Conservation (phyloP, 2,888 invertebrate species). For the Pycnomerus fuliginosus region DNA sequence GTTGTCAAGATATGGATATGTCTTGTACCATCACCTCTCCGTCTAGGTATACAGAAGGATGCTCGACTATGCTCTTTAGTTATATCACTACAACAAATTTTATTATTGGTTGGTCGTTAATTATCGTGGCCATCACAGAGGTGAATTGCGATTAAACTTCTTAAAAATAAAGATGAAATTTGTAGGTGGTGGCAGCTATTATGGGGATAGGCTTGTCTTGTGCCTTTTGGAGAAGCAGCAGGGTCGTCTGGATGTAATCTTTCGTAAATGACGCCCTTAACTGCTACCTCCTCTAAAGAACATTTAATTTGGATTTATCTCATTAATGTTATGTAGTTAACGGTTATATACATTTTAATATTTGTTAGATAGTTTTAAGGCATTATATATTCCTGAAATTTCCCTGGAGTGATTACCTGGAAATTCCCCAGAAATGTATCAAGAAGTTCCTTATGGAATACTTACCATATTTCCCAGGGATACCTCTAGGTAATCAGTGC, state of each 20-base stretch:
- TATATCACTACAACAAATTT: constrained; percentile 23
- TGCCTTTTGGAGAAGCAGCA: constrained; percentile 28
- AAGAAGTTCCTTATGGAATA: too few relatives aligned
- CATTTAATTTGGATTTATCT: not conserved
- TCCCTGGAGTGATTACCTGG: too few relatives aligned
- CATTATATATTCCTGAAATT: too few relatives aligned
- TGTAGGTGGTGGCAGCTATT: constrained; percentile 26
- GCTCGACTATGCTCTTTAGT: constrained; percentile 12
- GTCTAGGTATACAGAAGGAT: constrained; percentile 14
- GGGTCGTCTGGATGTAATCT: constrained; percentile 21
- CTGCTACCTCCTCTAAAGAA: too few relatives aligned
- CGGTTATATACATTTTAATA: constrained; percentile 6
- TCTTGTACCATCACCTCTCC: constrained; percentile 6
- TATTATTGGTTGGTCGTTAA: constrained; percentile 25
- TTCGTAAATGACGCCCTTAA: too few relatives aligned
- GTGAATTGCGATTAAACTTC: constrained; percentile 12
- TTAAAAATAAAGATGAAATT: constrained; percentile 2
- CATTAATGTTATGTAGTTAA: constrained; percentile 3
- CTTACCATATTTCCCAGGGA: too few relatives aligned
- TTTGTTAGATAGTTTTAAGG: too few relatives aligned
- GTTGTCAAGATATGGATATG: constrained; percentile 6
- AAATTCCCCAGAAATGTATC: too few relatives aligned
- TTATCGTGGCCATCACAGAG: constrained; percentile 25
- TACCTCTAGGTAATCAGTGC: too few relatives aligned
- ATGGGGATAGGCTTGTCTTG: constrained; percentile 29